A percentile compares a stretch with the other conserved stretches of the same genome.
Conservation (phyloP, 2,113 vertebrate species). For the Chaetodon trifascialis region DNA sequence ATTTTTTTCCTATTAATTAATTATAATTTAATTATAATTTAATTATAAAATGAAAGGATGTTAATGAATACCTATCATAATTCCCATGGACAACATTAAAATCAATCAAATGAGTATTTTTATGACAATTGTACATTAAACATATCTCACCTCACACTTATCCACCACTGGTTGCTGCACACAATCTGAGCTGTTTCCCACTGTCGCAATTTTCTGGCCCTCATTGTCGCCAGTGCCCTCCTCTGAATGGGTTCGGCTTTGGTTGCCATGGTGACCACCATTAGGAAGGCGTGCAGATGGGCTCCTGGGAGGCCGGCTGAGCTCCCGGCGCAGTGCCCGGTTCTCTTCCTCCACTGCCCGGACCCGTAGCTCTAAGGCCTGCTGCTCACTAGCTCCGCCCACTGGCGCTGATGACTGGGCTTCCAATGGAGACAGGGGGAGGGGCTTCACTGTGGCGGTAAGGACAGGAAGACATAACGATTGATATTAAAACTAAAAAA, state of each 20-base stretch:
- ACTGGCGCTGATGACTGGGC: conserved; percentile 87
- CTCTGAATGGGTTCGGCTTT: conserved; percentile 91
- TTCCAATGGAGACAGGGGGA: conserved; percentile 91
- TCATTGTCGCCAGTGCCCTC: conserved; percentile 95
- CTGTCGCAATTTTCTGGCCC: conserved; percentile 88
- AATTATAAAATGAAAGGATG: no score
- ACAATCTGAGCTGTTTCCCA: conserved; percentile 93
- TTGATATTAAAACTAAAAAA: neutral
- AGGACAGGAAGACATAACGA: neutral
- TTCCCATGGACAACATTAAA: no score
- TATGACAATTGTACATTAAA: neutral
- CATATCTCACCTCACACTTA: conserved; percentile 93
- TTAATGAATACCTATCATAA: no score
- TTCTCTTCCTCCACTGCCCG: conserved; percentile 97
- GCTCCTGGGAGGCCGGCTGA: conserved; percentile 87
- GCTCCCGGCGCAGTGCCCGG: conserved; percentile 90
- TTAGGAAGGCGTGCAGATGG: conserved; percentile 63
- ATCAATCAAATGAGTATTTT: neutral
- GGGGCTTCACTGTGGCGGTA: conserved; percentile 89
- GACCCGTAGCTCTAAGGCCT: conserved; percentile 92
- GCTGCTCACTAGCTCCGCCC: conserved; percentile 86
- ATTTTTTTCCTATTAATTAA: no score
- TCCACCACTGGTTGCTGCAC: conserved; percentile 94
- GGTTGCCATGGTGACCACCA: conserved; percentile 84
- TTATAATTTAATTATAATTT: no score